A percentile compares a stretch with the other conserved stretches of the same genome.
phyloP scores from a whole-genome alignment of 2,888 invertebrate species.

The Acrocyrtus sp. region DNA sequence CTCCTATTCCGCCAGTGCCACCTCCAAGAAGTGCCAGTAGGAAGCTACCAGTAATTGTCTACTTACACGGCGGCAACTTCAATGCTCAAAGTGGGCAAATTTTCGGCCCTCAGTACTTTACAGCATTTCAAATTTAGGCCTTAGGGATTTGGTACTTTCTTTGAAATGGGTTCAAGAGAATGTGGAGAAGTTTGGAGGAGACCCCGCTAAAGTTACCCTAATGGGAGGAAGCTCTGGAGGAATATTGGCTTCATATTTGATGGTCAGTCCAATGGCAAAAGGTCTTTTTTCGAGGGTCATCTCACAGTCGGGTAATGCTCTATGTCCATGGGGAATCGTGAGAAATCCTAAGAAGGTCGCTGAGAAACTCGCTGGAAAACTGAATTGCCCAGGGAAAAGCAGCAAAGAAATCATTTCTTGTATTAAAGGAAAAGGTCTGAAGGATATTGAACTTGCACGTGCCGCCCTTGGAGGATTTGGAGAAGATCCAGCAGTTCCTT shows the following conservation, averaged over 20 bases:
- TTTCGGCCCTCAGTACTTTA: conserved; percentile 46
- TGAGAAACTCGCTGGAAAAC: conserved; percentile 22
- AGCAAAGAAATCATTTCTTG: conserved; percentile 47
- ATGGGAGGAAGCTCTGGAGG: conserved; percentile 47
- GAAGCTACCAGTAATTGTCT: conserved; percentile 46
- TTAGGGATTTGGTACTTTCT: conserved; percentile 34
- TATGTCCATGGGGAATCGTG: conserved; percentile 49
- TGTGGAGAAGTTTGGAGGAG: conserved; percentile 54
- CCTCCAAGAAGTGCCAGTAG: neutral
- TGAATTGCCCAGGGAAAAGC: conserved; percentile 43
- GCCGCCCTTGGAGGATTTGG: conserved; percentile 34
- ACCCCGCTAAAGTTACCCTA: conserved; percentile 29
- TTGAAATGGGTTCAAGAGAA: conserved; percentile 49
- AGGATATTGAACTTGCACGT: conserved; percentile 47
- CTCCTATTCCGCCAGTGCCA: neutral
- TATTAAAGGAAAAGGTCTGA: conserved; percentile 41
- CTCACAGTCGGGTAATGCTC: conserved; percentile 37
- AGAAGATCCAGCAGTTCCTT: conserved; percentile 47
- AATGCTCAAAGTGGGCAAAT: conserved; percentile 42
- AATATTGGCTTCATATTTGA: conserved; percentile 43
- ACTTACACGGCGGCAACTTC: conserved; percentile 56
- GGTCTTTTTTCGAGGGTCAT: conserved; percentile 37
- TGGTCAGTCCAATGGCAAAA: conserved; percentile 41
- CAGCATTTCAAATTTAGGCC: conserved; percentile 42
- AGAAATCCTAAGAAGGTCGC: conserved; percentile 36